phyloP scores from a whole-genome alignment of 1,140 invertebrate genomes.

The Drosophila santomea region DNA sequence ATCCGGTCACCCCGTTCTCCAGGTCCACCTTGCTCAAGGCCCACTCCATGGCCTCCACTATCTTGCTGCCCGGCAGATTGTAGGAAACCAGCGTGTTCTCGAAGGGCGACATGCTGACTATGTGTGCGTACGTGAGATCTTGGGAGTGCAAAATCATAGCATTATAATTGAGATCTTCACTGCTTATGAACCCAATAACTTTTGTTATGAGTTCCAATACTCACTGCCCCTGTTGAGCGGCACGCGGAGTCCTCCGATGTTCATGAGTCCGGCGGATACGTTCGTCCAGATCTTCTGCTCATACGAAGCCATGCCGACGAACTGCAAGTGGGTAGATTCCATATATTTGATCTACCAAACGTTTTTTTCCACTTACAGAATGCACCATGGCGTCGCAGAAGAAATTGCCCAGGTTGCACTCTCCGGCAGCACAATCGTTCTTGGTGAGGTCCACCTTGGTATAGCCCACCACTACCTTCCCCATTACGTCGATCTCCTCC shows the following conservation, averaged over 20 bases:
- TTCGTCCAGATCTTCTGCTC: slow-evolving; percentile 86
- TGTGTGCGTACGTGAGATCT: slow-evolving; percentile 88
- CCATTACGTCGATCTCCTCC: slow-evolving; percentile 86
- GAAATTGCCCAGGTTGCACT: slow-evolving; percentile 92
- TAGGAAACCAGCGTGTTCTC: slow-evolving; percentile 89
- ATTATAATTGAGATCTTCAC: too few species aligned
- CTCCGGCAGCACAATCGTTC: slow-evolving; percentile 86
- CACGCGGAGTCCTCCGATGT: slow-evolving; percentile 89
- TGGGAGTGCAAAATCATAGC: slow-evolving; percentile 4
- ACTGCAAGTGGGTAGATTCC: slow-evolving; percentile 36
- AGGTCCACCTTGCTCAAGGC: slow-evolving; percentile 84
- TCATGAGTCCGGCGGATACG: slow-evolving; percentile 88
- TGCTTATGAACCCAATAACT: too few species aligned
- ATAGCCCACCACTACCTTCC: slow-evolving; percentile 86
- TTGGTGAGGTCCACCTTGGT: slow-evolving; percentile 87
- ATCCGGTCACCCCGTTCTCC: slow-evolving; percentile 83
- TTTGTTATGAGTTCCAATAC: not conserved
- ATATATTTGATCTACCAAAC: too few species aligned
- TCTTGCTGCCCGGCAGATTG: slow-evolving; percentile 87
- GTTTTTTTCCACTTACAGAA: slow-evolving; percentile 51
- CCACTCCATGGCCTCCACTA: slow-evolving; percentile 88
- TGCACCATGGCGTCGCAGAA: slow-evolving; percentile 90
- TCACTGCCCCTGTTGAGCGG: slow-evolving; percentile 86
- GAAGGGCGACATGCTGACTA: slow-evolving; percentile 89
- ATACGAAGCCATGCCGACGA: slow-evolving; percentile 61